Base-by-base conservation (phyloP, 2,113 vertebrate genomes). In the Petroica traversi region DNA sequence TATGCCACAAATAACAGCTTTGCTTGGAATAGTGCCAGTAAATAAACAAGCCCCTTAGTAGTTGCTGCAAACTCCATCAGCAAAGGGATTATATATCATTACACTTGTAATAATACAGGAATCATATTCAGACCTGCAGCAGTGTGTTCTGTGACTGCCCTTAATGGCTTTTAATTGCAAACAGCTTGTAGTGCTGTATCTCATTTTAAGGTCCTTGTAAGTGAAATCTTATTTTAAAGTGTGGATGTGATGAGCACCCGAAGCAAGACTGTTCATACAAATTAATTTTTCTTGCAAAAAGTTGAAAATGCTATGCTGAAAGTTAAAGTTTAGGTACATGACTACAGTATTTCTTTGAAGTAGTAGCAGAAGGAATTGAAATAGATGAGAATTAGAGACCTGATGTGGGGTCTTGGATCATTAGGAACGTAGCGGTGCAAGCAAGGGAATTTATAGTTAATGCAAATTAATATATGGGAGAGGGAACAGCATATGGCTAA, bases 401-500 rank as follows among this genome's bases (percentile, higher is more conserved):
- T 86, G 18, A 52, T 54, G 29, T 43, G 28, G 26, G 12, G 28
- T 87, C 33, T 81, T 64, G 48, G n/a, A 62, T 93, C 66, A 57
- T 92, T 87, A 68, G 57, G 80, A 33, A 89, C 57, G 45, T 52
- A 71, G 45, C 7, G 5, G 15, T 45, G 52, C 63, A 72, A 61
- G 54, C 5, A 4, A 88, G 45, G 72, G 51, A 68, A 66, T 80
- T 84, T 40, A 57, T 84, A 57, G 86, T 72, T 84, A 85, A 69
- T 92, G n/a, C 74, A 92, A 54, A 81, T 85, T 84, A 95, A 87
- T 91, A 31, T 36, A 89, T 59, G 54, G 20, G 73, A 89, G 57
- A 95, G 71, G n/a, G 52, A 95, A 24, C 13, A 91, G 31, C 91
- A 86, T 93, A 92, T 93, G 93, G 86, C 84, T 95, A 85, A 91